Evolutionary conservation across 2,797 vertebrate genomes (phyloP), one percentile per base, ranked within the genome.

Genomic region (Pantherophis vulpinus): DNA sequence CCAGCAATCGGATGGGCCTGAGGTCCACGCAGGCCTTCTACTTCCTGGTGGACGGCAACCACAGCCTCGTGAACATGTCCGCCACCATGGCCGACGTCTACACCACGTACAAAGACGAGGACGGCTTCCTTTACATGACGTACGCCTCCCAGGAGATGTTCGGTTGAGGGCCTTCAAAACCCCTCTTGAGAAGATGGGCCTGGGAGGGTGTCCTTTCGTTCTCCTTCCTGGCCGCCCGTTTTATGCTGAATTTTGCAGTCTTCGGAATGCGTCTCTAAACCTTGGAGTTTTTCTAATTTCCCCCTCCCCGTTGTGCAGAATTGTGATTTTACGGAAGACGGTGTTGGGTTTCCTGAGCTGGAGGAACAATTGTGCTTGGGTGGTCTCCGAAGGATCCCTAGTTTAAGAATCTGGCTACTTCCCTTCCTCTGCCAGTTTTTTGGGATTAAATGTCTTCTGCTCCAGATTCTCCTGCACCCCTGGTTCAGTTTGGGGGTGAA

Each of bases 101-200:
- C 60, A 96, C 98, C 4, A 97, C 89, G 55, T 94, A 98, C 97
- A 97, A 98, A 3, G 98, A 98, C 47, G 59, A 96, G 0, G 98
- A 98, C 7, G 98, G 98, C 91, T 98, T 98, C 97, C 98, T 98
- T 42, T 98, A 98, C 97, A 97, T 98, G 97, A 98, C 98, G 54
- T 98, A 98, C 6, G 98, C 98, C 93, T 98, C 98, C 0, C 98
- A 98, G 96, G 98, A 98, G 86, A 97, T 98, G 97, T 98, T 98
- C 1, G 98, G 98, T 58, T 74, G 79, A 90, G 11, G 88, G 56
- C 74, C 74, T 23, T 47, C 37, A 5, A 1, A 5, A 1, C 11
- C 74, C 74, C 7, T 42, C 37, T 42, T 11, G 20, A 74, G 37
- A 79, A 37, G 29, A 4, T 0, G 13, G 32, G 32, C 29, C 7